These are phyloP conservation scores for Bergia sp. DNA, from an alignment of 92 coral and sea anemone genomes.

Conservation along the genomic window DNA sequence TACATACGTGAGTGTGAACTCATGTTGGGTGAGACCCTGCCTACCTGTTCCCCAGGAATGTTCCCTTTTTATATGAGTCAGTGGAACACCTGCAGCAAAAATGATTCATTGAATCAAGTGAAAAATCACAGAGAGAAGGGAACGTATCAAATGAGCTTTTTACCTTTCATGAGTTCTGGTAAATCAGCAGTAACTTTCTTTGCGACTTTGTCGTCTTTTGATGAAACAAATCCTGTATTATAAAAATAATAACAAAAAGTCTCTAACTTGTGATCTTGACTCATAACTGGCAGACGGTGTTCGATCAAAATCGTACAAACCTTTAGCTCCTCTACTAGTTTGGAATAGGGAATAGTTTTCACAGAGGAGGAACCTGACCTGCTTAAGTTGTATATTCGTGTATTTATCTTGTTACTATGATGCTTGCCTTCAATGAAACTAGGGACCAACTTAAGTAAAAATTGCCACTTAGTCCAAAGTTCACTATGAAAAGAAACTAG, in stretches of 20 bases:
- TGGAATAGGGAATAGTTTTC: too few relatives aligned
- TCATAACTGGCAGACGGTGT: too few relatives aligned
- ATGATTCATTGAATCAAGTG: too few relatives aligned
- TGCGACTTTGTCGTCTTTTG: slow-evolving; percentile 16
- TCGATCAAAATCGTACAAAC: too few relatives aligned
- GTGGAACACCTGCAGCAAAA: neutral
- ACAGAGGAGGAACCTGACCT: too few relatives aligned
- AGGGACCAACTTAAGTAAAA: too few relatives aligned
- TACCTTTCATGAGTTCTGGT: slow-evolving; percentile 16
- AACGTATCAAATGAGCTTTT: neutral
- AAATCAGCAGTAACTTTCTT: slow-evolving; percentile 9
- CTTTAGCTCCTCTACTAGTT: too few relatives aligned
- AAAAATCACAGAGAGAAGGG: neutral
- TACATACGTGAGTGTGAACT: neutral
- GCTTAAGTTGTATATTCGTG: too few relatives aligned
- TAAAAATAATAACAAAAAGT: neutral
- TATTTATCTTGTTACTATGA: too few relatives aligned
- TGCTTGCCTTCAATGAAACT: too few relatives aligned
- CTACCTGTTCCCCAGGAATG: slow-evolving; percentile 31
- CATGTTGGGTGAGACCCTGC: neutral
- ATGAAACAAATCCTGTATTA: slow-evolving; percentile 13
- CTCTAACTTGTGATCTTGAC: neutral
- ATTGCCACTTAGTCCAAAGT: too few relatives aligned
- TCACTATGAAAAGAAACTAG: too few relatives aligned
- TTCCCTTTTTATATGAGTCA: neutral